Evolutionary conservation across 2,888 invertebrate species (phyloP), one percentile per base, ranked within the genome.

Genomic region (Drosophila infuscata): DNA sequence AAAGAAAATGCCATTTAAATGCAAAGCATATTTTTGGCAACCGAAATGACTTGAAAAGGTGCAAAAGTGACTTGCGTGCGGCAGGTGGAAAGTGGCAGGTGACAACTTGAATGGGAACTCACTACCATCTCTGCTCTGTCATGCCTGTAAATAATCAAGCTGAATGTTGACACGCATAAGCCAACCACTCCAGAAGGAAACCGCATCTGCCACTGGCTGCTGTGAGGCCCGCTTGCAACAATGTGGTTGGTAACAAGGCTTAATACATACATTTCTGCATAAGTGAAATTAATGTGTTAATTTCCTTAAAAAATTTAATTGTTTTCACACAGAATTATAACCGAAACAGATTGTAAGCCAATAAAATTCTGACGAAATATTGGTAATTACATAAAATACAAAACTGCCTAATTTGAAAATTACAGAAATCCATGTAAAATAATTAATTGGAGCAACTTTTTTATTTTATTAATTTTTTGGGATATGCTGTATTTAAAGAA

Each of bases 1-100:
- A 81, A 78, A 74, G 81, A 70, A 81, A 79, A 84, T 85, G 73
- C 73, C 83, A 89, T 89, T 84, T 82, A 87, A 88, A 87, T 88
- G 89, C 84, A 85, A 83, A 83, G 83, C 85, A 85, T 87, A 87
- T 87, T 84, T 89, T 77, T 74, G 60, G 56, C 65, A 75, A 51
- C 38, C 66, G 35, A 79, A 77, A 81, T 73, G 58, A 74, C 69
- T 76, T 74, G 74, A 81, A 74, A 77, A 74, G 75, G 70, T 65
- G 72, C 53, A 62, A 72, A 67, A 71, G 66, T 70, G 53, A 62
- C 46, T 59, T 64, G 71, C 66, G 71, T 61, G 60, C 17, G 46
- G 49, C 61, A 72, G 56, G 54, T 62, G 66, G 20, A 54, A 71
- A 12, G 56, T 48, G 46, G 51, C 32, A 56, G 32, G 54, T 32